phyloP scores from a whole-genome alignment of 2,888 invertebrate genomes.

The Epiperipatus broadwayi region DNA sequence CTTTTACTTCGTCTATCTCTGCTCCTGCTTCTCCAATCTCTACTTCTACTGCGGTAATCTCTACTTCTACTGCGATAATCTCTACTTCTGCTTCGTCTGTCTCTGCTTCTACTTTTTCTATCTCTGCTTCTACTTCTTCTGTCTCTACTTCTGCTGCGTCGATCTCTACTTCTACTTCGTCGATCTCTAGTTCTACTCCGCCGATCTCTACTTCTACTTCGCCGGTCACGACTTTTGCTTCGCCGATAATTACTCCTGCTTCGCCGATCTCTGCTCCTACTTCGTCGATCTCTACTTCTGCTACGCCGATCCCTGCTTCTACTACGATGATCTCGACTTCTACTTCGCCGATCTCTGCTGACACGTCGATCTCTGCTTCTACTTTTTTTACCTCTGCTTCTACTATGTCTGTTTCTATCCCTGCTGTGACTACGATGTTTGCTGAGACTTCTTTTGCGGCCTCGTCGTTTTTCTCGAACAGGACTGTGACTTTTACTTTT shows the following conservation, averaged over 20 bases:
- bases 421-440: neutral
- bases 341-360: slow-evolving; percentile 14
- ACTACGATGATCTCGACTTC: slow-evolving; percentile 19
- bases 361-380: slow-evolving; percentile 4
- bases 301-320: slow-evolving; percentile 14
- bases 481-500: too few species aligned
- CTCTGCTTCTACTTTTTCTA: slow-evolving; percentile 6
- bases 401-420: slow-evolving; percentile 6
- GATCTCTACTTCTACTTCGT: slow-evolving; percentile 22
- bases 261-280: too few species aligned
- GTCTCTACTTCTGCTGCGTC: slow-evolving; percentile 6
- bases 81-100: slow-evolving; percentile 9
- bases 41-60: slow-evolving; percentile 18
- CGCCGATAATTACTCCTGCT: too few species aligned
- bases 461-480: too few species aligned
- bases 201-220: neutral
- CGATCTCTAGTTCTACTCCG: slow-evolving; percentile 7
- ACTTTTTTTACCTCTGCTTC: slow-evolving; percentile 8
- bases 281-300: neutral
- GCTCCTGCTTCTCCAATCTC: slow-evolving; percentile 14
- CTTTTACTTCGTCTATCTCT: neutral
- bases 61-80: slow-evolving; percentile 14
- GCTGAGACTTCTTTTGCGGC: neutral
- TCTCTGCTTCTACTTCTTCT: slow-evolving; percentile 7
- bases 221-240: neutral